These are phyloP conservation scores for Atta colombica DNA, from an alignment of 1,140 invertebrate species.

Conservation along the genomic window DNA sequence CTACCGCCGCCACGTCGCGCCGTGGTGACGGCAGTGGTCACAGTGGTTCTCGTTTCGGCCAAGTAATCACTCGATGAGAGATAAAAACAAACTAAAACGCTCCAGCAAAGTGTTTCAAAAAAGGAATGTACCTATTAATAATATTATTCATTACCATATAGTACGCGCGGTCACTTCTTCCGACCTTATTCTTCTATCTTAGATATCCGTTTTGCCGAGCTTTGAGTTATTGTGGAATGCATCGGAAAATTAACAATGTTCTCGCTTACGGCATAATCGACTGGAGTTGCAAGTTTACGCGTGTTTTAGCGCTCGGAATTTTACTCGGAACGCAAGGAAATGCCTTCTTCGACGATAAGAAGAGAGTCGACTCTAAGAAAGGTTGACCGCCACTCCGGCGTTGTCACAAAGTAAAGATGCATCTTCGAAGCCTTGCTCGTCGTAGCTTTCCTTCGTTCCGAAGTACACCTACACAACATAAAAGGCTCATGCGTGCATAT, in stretches of 20 bases:
- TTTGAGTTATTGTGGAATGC: not conserved
- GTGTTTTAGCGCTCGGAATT: conserved; percentile 3
- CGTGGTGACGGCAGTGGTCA: conserved; percentile 13
- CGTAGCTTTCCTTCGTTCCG: conserved; percentile 39
- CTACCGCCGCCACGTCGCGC: not conserved
- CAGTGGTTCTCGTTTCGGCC: conserved; percentile 51
- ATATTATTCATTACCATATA: not conserved
- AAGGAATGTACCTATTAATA: not conserved
- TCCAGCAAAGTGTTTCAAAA: not conserved
- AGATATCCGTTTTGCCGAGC: not conserved
- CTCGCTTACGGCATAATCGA: not conserved
- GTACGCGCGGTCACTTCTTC: not conserved
- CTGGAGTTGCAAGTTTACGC: conserved; percentile 12
- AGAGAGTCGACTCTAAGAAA: not conserved
- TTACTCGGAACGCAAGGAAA: conserved; percentile 31
- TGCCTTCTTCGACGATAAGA: not conserved
- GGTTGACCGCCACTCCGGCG: conserved; percentile 40
- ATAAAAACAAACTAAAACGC: not conserved
- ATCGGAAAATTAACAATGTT: not conserved
- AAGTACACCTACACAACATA: not conserved
- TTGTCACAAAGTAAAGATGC: conserved; percentile 65
- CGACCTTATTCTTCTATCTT: not conserved
- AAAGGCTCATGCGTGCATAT: conserved; percentile 7
- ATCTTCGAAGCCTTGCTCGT: conserved; percentile 24
- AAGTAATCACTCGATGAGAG: conserved; percentile 11